phyloP scores from a whole-genome alignment of 2,888 invertebrate species.

The Agrochola lota region DNA sequence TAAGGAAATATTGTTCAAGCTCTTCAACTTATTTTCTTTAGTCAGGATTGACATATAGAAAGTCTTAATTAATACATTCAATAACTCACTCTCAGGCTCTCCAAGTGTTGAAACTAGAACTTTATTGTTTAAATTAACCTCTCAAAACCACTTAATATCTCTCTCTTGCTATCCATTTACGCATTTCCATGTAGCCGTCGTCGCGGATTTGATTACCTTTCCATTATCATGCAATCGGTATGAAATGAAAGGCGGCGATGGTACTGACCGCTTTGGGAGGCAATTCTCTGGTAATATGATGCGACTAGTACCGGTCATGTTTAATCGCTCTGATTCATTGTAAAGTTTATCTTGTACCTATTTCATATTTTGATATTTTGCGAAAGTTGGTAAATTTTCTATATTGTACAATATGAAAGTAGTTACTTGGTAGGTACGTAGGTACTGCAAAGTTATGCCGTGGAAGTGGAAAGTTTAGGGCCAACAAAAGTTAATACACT shows the following conservation, averaged over 20 bases:
- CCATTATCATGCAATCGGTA: constrained; percentile 76
- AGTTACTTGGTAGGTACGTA: not conserved
- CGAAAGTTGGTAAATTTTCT: not conserved
- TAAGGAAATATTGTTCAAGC: not conserved
- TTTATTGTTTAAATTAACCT: constrained; percentile 46
- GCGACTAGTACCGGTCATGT: constrained; percentile 64
- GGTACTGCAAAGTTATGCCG: not conserved
- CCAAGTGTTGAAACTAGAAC: constrained; percentile 33
- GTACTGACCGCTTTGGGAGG: constrained; percentile 54
- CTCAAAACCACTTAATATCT: constrained; percentile 34
- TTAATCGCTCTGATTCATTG: constrained; percentile 71
- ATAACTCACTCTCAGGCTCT: not conserved
- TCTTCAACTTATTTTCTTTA: constrained; percentile 3
- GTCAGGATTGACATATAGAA: constrained; percentile 13
- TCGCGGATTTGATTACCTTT: constrained; percentile 77
- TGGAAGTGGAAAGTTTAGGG: too few relatives aligned
- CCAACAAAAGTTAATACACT: too few relatives aligned
- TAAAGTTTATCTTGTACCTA: constrained; percentile 50
- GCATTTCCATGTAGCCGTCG: constrained; percentile 68
- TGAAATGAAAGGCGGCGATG: constrained; percentile 71
- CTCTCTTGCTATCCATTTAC: constrained; percentile 58
- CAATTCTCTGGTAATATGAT: constrained; percentile 64
- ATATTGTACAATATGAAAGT: not conserved
- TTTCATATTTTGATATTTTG: not conserved
- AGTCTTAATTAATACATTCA: constrained; percentile 21